Base-by-base conservation (phyloP, 2,113 vertebrate species). In the Pteruthius melanotis region DNA sequence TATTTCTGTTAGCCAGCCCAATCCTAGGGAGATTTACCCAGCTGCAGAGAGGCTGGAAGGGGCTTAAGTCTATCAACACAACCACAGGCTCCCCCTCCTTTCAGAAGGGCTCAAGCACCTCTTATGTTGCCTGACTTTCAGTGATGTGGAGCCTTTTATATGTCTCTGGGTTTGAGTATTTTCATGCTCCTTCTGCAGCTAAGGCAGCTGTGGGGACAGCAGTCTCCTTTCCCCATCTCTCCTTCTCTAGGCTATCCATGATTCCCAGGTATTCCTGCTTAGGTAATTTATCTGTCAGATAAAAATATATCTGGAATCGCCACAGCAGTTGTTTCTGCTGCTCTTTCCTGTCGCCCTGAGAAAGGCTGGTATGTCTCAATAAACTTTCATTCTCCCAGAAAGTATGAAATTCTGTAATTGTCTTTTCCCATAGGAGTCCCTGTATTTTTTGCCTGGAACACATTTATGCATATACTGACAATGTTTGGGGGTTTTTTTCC, bases 1-100 rank as follows among this genome's bases (percentile, higher is more conserved):
- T 82, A 93, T 96, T 93, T 92, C 95, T 93, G 95, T 94, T 96
- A 94, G 93, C 92, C 81, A 94, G 93, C 63, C 96, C 95, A 89
- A 83, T 95, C 93, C 93, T 91, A 66, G 89, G 82, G 93, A 97
- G 95, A 91, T 94, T 95, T 96, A 93, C 94, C 93, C 95, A 93
- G 95, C 95, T 94, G 93, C 94, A 88, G 82, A 92, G 94, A 80
- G 93, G 79, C 93, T 96, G 88, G 87, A 97, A 95, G 68, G 59
- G 64, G 93, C 95, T 92, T 91, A 91, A 95, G 95, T 94, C 93
- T 92, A 93, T 91, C 93, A 94, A 95, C 96, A 91, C 87, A 83
- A 45, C 47, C 90, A 91, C 75, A 86, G 70, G 59, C 87, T 88
- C 23, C 83, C 53, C 22, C 93, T 54, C 65, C 92, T 90, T 77